These are phyloP conservation scores for Cynocephalus volans DNA, from an alignment of 2,113 vertebrate species.

Conservation along the genomic window DNA sequence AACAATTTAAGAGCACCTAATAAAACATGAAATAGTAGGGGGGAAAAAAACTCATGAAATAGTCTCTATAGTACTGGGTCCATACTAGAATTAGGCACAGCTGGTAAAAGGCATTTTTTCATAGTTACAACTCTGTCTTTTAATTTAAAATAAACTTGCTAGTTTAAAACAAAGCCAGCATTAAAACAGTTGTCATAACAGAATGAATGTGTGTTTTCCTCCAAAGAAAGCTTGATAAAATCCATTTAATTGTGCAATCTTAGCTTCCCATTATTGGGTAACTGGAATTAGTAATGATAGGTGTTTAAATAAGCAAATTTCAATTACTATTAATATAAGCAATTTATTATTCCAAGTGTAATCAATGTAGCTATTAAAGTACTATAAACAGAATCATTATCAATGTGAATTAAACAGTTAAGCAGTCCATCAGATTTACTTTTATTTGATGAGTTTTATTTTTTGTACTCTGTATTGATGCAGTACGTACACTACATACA, in stretches of 20 bases:
- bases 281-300: conserved; percentile 77
- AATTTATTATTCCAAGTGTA: conserved; percentile 77
- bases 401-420: background rate
- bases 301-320: conserved; percentile 77
- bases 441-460: background rate
- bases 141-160: conserved; percentile 70
- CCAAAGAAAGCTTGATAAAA: conserved; percentile 55
- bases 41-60: background rate
- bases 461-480: background rate
- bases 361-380: conserved; percentile 74
- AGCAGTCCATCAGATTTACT: background rate
- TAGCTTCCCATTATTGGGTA: conserved; percentile 63
- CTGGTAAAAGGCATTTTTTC: background rate
- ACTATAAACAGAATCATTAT: conserved; percentile 71
- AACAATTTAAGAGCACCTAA: conserved; percentile 61
- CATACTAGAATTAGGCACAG: background rate
- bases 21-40: background rate
- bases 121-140: conserved; percentile 52
- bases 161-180: conserved; percentile 39
- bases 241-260: conserved; percentile 47
- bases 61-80: background rate
- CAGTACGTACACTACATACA: background rate
- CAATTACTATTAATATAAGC: conserved; percentile 73
- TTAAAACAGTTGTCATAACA: conserved; percentile 52
- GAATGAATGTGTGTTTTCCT: conserved; percentile 51